These are phyloP conservation scores for Ruditapes philippinarum DNA, from an alignment of 1,140 invertebrate genomes.

Conservation along the genomic window DNA sequence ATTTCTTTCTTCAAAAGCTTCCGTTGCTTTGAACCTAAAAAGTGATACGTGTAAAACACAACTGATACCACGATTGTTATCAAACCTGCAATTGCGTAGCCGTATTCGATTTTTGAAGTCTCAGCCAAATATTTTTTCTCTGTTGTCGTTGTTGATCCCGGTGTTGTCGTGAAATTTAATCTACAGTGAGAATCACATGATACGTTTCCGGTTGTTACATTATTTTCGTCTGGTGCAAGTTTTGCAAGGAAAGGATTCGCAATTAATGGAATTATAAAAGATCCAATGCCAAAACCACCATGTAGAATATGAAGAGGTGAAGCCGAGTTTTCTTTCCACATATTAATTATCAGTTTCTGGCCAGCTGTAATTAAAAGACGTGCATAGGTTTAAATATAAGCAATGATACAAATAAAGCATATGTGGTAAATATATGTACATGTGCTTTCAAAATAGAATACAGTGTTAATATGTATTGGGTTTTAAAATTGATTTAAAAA, in stretches of 20 bases:
- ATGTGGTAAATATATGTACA: too few species aligned
- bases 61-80: constrained; percentile 65
- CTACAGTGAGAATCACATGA: background rate
- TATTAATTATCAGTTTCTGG: constrained; percentile 73
- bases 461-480: too few species aligned
- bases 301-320: constrained; percentile 77
- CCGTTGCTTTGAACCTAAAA: background rate
- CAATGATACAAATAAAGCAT: too few species aligned
- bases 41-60: constrained; percentile 73
- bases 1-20: background rate
- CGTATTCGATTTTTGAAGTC: constrained; percentile 72
- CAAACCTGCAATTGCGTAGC: constrained; percentile 70
- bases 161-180: background rate
- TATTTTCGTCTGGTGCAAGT: background rate
- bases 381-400: too few species aligned
- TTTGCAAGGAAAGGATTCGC: constrained; percentile 76
- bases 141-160: constrained; percentile 32
- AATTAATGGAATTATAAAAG: constrained; percentile 78
- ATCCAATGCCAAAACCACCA: constrained; percentile 78
- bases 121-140: constrained; percentile 30
- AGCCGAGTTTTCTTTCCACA: constrained; percentile 75
- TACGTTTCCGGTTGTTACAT: background rate
- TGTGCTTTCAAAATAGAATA: too few species aligned
- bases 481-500: too few species aligned
- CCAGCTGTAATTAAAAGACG: constrained; percentile 71